phyloP scores from a whole-genome alignment of 2,797 vertebrate species.

The Phrynocephalus vlangalii region DNA sequence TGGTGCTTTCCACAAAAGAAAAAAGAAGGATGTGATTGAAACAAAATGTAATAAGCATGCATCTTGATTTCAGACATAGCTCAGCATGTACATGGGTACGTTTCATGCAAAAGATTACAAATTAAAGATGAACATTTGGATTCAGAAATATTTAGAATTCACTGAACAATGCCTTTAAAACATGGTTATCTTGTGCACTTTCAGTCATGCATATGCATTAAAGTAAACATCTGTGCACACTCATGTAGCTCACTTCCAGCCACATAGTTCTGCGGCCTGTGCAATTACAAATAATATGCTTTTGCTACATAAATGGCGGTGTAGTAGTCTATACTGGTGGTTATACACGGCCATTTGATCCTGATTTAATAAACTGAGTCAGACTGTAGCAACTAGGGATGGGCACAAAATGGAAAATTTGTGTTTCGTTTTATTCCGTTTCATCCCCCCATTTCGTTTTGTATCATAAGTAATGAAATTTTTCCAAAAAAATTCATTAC shows the following conservation, averaged over 20 bases:
- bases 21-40: neutral
- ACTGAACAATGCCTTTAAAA: neutral
- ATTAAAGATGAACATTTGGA: no score
- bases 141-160: no score
- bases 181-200: neutral
- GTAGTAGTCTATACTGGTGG: constrained; percentile 40
- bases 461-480: no score
- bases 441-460: no score
- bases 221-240: neutral
- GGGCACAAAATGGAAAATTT: no score
- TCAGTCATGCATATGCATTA: neutral
- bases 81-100: neutral
- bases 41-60: neutral
- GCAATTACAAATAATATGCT: no score
- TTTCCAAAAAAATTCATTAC: no score
- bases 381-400: constrained; percentile 9
- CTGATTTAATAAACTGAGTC: constrained; percentile 8
- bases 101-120: neutral
- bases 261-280: no score
- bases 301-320: constrained; percentile 26
- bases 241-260: no score
- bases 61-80: neutral
- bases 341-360: neutral
- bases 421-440: no score
- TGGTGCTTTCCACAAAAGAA: neutral